Evolutionary conservation across 2,113 vertebrate genomes (phyloP).

Genomic region (Notiomystis cincta): DNA sequence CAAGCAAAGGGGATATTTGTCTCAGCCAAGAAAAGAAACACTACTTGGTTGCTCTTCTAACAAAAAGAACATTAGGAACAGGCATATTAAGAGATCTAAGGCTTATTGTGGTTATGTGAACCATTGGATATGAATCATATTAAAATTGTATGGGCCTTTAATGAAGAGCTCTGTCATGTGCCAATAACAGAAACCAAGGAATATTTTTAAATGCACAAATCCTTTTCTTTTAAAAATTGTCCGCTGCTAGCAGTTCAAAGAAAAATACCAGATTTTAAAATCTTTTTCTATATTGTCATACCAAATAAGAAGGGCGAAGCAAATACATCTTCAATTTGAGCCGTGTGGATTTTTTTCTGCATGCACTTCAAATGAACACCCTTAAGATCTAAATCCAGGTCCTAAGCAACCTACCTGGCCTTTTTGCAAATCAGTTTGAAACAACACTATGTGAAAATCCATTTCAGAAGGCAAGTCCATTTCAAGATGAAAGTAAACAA

Average conservation of each 20-base stretch:
- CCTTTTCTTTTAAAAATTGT: constrained; percentile 5
- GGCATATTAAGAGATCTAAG: constrained; percentile 61
- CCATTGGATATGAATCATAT: constrained; percentile 57
- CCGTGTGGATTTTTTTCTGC: background rate
- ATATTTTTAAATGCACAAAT: constrained; percentile 25
- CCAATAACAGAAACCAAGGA: constrained; percentile 56
- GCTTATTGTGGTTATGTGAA: constrained; percentile 59
- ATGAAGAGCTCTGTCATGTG: constrained; percentile 32
- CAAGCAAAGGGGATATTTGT: constrained; percentile 23
- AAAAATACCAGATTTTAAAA: background rate
- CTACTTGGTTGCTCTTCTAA: constrained; percentile 54
- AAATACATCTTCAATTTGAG: constrained; percentile 26
- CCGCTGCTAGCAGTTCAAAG: background rate
- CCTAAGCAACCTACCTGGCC: constrained; percentile 15
- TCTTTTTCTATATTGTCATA: constrained; percentile 25
- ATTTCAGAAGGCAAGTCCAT: constrained; percentile 4
- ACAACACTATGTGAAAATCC: constrained; percentile 18
- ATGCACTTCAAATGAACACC: background rate
- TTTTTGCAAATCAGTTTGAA: constrained; percentile 29
- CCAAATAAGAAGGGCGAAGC: constrained; percentile 7
- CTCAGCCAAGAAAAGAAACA: constrained; percentile 65
- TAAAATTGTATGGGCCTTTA: constrained; percentile 50
- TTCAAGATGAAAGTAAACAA: constrained; percentile 21
- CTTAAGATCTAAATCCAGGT: background rate
- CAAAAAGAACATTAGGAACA: constrained; percentile 63